phyloP scores from a whole-genome alignment of 2,888 invertebrate species.

The Scaptomyza tumidula region DNA sequence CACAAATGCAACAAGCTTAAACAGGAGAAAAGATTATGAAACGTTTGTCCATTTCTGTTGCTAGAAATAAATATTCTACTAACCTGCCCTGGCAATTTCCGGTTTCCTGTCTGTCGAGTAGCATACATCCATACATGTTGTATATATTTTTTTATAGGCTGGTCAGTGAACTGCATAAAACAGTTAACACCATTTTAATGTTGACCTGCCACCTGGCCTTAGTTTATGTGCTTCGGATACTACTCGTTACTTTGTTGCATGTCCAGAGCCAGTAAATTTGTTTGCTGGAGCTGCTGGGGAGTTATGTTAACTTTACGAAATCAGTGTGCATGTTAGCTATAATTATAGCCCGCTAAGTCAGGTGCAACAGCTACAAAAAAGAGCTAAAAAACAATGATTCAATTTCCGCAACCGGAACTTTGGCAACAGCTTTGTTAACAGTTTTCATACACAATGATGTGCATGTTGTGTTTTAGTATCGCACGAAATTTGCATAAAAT shows the following conservation, averaged over 20 bases:
- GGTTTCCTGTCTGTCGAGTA: slow-evolving; percentile 13
- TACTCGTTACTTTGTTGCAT: slow-evolving; percentile 57
- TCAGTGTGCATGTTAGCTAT: slow-evolving; percentile 58
- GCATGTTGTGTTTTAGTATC: slow-evolving; percentile 24
- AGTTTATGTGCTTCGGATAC: not conserved
- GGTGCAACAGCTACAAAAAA: slow-evolving; percentile 23
- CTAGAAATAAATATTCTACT: slow-evolving; percentile 5
- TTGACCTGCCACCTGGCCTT: not conserved
- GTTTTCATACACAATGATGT: slow-evolving; percentile 23
- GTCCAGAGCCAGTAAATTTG: slow-evolving; percentile 56
- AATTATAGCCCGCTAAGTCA: slow-evolving; percentile 39
- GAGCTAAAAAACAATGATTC: slow-evolving; percentile 48
- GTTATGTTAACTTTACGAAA: slow-evolving; percentile 50
- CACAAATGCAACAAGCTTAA: not conserved
- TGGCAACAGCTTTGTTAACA: slow-evolving; percentile 48
- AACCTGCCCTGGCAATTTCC: slow-evolving; percentile 22
- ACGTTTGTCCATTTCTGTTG: not conserved
- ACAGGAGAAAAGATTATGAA: not conserved
- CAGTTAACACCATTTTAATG: slow-evolving; percentile 35
- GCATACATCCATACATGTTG: not conserved
- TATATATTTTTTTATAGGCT: slow-evolving; percentile 13
- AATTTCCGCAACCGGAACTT: slow-evolving; percentile 64
- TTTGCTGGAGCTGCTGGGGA: slow-evolving; percentile 20
- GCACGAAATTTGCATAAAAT: slow-evolving; percentile 45
- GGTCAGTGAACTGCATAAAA: slow-evolving; percentile 60